Evolutionary conservation across 2,888 invertebrate genomes (phyloP).

Genomic region (Cheilosia scutellata): DNA sequence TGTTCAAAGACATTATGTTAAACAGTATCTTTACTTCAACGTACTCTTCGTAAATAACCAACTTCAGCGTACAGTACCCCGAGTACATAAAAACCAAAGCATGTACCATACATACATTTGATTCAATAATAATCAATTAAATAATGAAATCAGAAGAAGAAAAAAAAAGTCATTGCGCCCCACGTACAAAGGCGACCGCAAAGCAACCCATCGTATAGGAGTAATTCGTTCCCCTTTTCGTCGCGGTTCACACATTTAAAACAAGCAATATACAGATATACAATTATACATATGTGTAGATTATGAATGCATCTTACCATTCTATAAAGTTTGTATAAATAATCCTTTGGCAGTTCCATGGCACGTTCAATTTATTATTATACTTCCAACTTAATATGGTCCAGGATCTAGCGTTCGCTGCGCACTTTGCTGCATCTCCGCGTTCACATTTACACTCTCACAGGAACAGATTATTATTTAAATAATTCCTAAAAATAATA

Average conservation of each 20-base stretch:
- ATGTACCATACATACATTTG: slow-evolving; percentile 41
- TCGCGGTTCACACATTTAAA: slow-evolving; percentile 48
- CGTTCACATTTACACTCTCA: slow-evolving; percentile 35
- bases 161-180: slow-evolving; percentile 60
- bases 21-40: slow-evolving; percentile 49
- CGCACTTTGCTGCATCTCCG: slow-evolving; percentile 64
- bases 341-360: slow-evolving; percentile 72
- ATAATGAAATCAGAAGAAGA: slow-evolving; percentile 57
- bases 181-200: slow-evolving; percentile 61
- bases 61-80: slow-evolving; percentile 14
- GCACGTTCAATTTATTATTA: slow-evolving; percentile 13
- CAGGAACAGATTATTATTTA: slow-evolving; percentile 53
- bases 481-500: slow-evolving; percentile 73
- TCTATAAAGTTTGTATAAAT: slow-evolving; percentile 68
- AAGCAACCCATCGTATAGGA: slow-evolving; percentile 15
- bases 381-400: slow-evolving; percentile 30
- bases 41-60: slow-evolving; percentile 30
- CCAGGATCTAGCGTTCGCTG: slow-evolving; percentile 59
- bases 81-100: slow-evolving; percentile 18
- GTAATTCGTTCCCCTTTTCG: background rate
- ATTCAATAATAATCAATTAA: slow-evolving; percentile 73
- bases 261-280: slow-evolving; percentile 38
- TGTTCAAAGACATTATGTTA: slow-evolving; percentile 62
- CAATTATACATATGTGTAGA: background rate
- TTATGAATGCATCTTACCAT: slow-evolving; percentile 54